phyloP scores from a whole-genome alignment of 2,113 vertebrate genomes.

The Silurus meridionalis region DNA sequence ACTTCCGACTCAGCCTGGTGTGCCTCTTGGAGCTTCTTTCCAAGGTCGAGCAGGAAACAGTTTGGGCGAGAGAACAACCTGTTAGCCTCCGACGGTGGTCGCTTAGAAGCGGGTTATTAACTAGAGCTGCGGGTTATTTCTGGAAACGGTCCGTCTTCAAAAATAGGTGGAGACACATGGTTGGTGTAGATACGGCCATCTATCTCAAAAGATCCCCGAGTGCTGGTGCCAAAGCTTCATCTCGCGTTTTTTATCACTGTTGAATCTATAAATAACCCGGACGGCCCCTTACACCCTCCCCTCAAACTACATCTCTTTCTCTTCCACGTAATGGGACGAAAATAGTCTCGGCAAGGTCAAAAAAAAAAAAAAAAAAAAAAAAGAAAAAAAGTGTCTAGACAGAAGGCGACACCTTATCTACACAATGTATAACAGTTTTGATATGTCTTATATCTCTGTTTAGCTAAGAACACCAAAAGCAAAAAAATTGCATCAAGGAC shows the following conservation, averaged over 20 bases:
- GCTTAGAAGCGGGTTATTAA: neutral
- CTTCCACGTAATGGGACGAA: conserved; percentile 37
- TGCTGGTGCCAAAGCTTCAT: conserved; percentile 22
- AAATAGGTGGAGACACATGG: neutral
- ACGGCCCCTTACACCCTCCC: conserved; percentile 12
- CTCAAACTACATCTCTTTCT: conserved; percentile 18
- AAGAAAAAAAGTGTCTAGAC: conserved; percentile 33
- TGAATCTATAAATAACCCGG: conserved; percentile 43
- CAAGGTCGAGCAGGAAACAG: neutral
- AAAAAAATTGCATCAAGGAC: conserved; percentile 29
- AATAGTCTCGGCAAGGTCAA: conserved; percentile 54
- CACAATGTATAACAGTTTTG: neutral
- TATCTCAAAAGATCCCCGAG: conserved; percentile 3
- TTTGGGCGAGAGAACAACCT: neutral
- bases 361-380: conserved; percentile 33
- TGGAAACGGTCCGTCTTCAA: neutral
- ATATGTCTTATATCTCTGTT: neutral
- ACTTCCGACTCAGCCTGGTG: neutral
- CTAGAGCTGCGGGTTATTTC: neutral
- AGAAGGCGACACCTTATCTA: conserved; percentile 21
- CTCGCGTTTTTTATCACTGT: conserved; percentile 29
- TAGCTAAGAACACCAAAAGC: conserved; percentile 5
- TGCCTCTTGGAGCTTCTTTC: neutral
- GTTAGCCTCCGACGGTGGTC: neutral
- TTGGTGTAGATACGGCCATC: neutral